phyloP scores from a whole-genome alignment of 2,888 invertebrate species.

The Drepanosiphum platanoidis region DNA sequence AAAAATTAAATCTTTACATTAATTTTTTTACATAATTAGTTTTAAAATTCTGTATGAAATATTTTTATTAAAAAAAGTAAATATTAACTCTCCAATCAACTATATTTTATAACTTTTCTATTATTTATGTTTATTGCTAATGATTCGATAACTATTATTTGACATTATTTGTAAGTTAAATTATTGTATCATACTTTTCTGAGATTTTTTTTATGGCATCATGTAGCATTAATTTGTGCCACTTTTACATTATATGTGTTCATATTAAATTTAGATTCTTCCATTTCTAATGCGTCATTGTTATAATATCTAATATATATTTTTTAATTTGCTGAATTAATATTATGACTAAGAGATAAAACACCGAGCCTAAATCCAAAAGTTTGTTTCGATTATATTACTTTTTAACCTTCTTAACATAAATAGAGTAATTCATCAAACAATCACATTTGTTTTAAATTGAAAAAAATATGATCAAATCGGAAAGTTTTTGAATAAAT shows the following conservation, averaged over 20 bases:
- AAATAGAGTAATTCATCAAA: no score
- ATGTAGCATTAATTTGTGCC: neutral
- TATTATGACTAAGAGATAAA: neutral
- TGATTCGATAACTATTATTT: constrained; percentile 4
- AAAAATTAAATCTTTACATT: constrained; percentile 44
- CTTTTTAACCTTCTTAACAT: no score
- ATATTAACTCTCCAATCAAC: neutral
- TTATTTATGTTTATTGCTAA: neutral
- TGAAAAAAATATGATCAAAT: no score
- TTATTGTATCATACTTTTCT: neutral
- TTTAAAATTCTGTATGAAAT: neutral
- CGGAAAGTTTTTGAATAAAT: no score
- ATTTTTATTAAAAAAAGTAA: constrained; percentile 11
- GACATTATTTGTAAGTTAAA: neutral
- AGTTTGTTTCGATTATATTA: no score
- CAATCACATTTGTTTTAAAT: no score
- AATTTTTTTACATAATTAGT: neutral
- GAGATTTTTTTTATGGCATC: neutral
- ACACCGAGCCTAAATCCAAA: no score
- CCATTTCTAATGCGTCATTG: neutral
- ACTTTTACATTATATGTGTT: neutral
- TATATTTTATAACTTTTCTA: neutral
- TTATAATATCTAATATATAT: neutral
- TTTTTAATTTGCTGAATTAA: neutral
- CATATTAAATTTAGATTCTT: neutral